phyloP scores from a whole-genome alignment of 2,888 invertebrate species.

The Hanleya hanleyi region DNA sequence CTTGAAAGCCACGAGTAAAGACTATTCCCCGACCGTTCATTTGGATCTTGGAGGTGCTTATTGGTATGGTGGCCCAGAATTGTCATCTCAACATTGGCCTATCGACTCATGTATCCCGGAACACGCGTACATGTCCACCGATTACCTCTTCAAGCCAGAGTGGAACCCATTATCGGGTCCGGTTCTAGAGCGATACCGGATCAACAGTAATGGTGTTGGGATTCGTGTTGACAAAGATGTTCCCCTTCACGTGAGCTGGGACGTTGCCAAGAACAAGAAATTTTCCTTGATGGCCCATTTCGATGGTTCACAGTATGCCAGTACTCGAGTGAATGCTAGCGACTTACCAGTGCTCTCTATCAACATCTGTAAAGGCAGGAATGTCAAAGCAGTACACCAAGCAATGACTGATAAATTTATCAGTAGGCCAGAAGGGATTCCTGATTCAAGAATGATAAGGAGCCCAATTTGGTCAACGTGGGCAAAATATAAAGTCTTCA shows the following conservation, averaged over 20 bases:
- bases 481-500: slow-evolving; percentile 82
- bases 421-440: slow-evolving; percentile 79
- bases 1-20: background rate
- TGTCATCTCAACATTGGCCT: slow-evolving; percentile 87
- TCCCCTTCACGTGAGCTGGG: slow-evolving; percentile 86
- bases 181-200: slow-evolving; percentile 76
- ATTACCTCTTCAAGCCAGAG: slow-evolving; percentile 32
- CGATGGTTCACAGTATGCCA: slow-evolving; percentile 5
- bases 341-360: slow-evolving; percentile 73
- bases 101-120: slow-evolving; percentile 73
- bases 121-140: slow-evolving; percentile 59
- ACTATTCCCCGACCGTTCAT: background rate
- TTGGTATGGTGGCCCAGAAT: slow-evolving; percentile 91
- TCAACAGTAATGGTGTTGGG: slow-evolving; percentile 82
- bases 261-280: slow-evolving; percentile 75
- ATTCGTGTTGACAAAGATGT: slow-evolving; percentile 79
- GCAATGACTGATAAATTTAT: slow-evolving; percentile 79
- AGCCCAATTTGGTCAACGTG: slow-evolving; percentile 93
- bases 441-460: slow-evolving; percentile 82
- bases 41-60: slow-evolving; percentile 61
- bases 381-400: slow-evolving; percentile 80
- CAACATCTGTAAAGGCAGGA: slow-evolving; percentile 78
- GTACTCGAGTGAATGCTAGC: slow-evolving; percentile 12
- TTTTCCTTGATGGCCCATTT: slow-evolving; percentile 22
- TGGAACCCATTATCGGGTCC: slow-evolving; percentile 62